Evolutionary conservation across 2,113 vertebrate genomes (phyloP), one percentile per base, ranked within the genome.

Genomic region (Pagrus major): DNA sequence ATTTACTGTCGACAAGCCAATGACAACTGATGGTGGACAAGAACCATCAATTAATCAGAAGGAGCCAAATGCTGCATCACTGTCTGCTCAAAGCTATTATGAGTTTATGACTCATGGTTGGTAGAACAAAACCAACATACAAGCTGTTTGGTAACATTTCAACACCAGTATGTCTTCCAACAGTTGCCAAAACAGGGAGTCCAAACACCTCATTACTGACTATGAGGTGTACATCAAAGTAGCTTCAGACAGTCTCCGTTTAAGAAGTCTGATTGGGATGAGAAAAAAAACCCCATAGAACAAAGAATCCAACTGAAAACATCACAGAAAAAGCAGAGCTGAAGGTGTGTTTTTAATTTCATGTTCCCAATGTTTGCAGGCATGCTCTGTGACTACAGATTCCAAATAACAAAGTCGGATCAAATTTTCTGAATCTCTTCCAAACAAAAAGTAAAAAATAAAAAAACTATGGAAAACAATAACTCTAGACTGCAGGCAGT

Each of bases 171-270:
- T 5, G n/a, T 65, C 33, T 71, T 75, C 71, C 66, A 80, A 59
- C 42, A 58, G 33, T 33, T 71, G 49, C 35, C 51, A 51, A 52
- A 42, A 70, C 10, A 20, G 35, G 33, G 11, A 75, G 27, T 67
- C 39, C 47, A 16, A 20, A 2, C 3, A 8, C 54, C 25, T 61
- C 60, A 55, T 67, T 68, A 67, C 61, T 29, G 54, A 58, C 52
- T 41, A 21, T 29, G 70, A 78, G 56, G 73, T 72, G 60, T 2
- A 68, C 59, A 78, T 84, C 65, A 78, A 85, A 77, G 76, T 42
- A 39, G 16, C 7, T 2, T 37, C 41, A 49, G 73, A 27, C 41
- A 21, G 52, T 60, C 14, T 49, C n/a, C 3, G 9, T 71, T 68
- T 64, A 73, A 60, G 27, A 65, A 51, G 66, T 64, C n/a, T 10